Evolutionary conservation across 2,797 vertebrate genomes (phyloP), one percentile per base, ranked within the genome.

Genomic region (Tiaroga cobitis): DNA sequence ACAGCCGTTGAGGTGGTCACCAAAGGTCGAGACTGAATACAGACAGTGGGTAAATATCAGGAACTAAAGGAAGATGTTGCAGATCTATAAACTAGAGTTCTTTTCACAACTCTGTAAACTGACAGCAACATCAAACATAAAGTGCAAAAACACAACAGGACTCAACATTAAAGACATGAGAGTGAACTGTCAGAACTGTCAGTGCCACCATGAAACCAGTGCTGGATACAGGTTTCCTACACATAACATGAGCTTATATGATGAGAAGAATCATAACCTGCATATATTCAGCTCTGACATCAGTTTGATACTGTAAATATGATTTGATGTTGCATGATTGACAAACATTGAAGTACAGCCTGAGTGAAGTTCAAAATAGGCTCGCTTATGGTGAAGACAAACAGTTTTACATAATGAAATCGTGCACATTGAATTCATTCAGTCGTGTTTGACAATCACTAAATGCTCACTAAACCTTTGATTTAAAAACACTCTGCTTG

Each of bases 1-100:
- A 99, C 97, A 49, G 97, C 94, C 72, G 97, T 97, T 4, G 98
- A 97, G 4, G 97, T 97, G 82, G 97, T 99, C 88, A 97, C 96
- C 41, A 97, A 92, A 65, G 97, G 96, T 46, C 98, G 97, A 88
- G 98, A 97, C 98, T 99, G 82, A 87, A 93, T 19, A 86, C 41
- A 82, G 5, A 21, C 9, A 13, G 0, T 1, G 85, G 37, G 5
- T 4, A 24, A 91, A 83, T 87, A 8, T 88, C 11, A 67, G 68
- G 8, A 67, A 80, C 13, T 80, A 32, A 69, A 51, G 73, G 29
- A 54, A 56, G 34, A 61, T 21, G 56, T 11, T 43, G n/a, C 37
- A 79, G n/a, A 63, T 79, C 19, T 70, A 19, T 56, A 24, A 41
- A 26, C 32, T 34, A 78, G 37, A 61, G 9, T 80, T 65, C 59